phyloP scores from a whole-genome alignment of 1,140 invertebrate genomes.

The Bombus sylvicola region DNA sequence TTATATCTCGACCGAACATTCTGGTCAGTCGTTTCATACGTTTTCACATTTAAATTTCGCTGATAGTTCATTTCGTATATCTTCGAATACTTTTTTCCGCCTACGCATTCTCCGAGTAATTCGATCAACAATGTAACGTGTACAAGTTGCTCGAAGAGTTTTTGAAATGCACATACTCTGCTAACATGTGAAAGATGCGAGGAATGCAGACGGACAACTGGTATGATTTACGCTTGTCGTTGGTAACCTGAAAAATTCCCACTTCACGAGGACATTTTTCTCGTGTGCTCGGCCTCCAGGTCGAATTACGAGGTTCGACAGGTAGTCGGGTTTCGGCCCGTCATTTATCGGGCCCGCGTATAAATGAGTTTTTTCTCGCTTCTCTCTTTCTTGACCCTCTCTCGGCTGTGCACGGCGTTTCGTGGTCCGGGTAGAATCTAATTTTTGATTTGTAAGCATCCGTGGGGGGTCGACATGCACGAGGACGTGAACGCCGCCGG shows the following conservation, averaged over 20 bases:
- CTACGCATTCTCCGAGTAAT: neutral
- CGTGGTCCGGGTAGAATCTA: conserved; percentile 59
- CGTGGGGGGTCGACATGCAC: conserved; percentile 69
- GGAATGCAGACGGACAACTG: neutral
- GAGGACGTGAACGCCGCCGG: conserved; percentile 58
- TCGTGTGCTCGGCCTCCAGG: neutral
- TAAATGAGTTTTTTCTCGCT: conserved; percentile 57
- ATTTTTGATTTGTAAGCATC: conserved; percentile 71
- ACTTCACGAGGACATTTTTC: neutral
- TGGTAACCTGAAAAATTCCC: neutral
- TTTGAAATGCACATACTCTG: neutral
- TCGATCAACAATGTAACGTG: neutral
- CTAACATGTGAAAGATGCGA: neutral
- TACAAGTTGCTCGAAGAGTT: neutral
- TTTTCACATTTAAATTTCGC: neutral
- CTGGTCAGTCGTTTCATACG: neutral
- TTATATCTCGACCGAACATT: neutral
- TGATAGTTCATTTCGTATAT: neutral
- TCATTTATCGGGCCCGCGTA: conserved; percentile 69
- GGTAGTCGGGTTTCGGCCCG: conserved; percentile 66
- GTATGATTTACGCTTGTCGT: neutral
- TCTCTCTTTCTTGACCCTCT: neutral
- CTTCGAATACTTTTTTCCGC: neutral
- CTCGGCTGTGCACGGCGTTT: neutral
- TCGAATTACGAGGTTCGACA: conserved; percentile 42